Percentiles rank a stretch among this genome's conserved stretches.
Conservation (phyloP, 2,797 vertebrate species). For the Typhlichthys subterraneus region DNA sequence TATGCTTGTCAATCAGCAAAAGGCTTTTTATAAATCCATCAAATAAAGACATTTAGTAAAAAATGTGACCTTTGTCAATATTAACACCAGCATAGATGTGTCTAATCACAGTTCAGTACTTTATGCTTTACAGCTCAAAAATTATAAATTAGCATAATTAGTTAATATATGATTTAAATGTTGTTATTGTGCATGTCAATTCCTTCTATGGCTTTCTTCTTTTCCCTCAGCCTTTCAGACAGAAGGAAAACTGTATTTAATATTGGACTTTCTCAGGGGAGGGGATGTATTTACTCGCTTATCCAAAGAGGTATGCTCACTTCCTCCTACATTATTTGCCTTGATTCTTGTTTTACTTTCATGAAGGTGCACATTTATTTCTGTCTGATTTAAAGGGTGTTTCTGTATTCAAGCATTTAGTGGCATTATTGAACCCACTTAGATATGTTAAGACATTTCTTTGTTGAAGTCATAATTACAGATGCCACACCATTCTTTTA, state of each 20-base stretch:
- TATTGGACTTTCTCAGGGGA: constrained; percentile 99
- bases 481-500: constrained; percentile 17
- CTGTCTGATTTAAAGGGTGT: background rate
- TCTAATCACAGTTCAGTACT: too few relatives aligned
- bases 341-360: background rate
- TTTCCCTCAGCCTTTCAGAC: constrained; percentile 91
- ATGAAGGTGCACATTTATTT: background rate
- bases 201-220: constrained; percentile 21
- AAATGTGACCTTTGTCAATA: too few relatives aligned
- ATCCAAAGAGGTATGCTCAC: constrained; percentile 97
- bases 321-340: constrained; percentile 25
- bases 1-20: too few relatives aligned
- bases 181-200: background rate
- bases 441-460: constrained; percentile 22
- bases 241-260: constrained; percentile 99
- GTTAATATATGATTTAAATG: background rate
- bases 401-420: background rate
- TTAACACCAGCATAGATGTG: too few relatives aligned
- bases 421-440: background rate
- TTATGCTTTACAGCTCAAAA: too few relatives aligned
- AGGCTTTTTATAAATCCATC: too few relatives aligned
- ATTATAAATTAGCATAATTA: too few relatives aligned
- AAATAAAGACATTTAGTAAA: too few relatives aligned
- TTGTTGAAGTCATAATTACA: constrained; percentile 24
- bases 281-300: constrained; percentile 99